Percentiles rank a stretch among this genome's conserved stretches.
These are phyloP conservation scores for Antennarius maculatus DNA, from an alignment of 2,797 vertebrate genomes.

Conservation along the genomic window DNA sequence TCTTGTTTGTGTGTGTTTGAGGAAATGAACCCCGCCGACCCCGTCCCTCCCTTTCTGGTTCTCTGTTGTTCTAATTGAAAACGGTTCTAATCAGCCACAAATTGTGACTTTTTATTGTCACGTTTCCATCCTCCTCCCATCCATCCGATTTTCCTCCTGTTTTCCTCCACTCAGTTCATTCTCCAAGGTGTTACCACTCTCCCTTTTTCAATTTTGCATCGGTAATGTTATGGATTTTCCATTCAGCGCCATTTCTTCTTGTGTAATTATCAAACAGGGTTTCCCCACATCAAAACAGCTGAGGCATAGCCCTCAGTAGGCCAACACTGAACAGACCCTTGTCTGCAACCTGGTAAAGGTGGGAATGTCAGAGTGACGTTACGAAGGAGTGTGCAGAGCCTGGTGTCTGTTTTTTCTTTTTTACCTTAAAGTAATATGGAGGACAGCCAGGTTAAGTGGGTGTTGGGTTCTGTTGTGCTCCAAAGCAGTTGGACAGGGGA, in stretches of 20 bases:
- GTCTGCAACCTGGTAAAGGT: conserved; percentile 37
- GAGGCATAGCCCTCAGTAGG: conserved; percentile 42
- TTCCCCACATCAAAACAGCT: conserved; percentile 76
- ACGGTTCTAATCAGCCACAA: conserved; percentile 81
- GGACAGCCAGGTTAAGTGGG: conserved; percentile 54
- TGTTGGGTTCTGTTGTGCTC: conserved; percentile 58
- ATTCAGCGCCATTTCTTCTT: conserved; percentile 64
- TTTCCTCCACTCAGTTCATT: conserved; percentile 9
- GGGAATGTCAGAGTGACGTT: conserved; percentile 34
- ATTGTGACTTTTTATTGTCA: conserved; percentile 73
- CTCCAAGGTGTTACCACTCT: conserved; percentile 31
- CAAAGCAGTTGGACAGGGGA: conserved; percentile 60
- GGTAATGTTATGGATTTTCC: conserved; percentile 78
- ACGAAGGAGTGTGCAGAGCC: conserved; percentile 14
- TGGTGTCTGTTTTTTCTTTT: conserved; percentile 48
- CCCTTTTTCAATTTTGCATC: conserved; percentile 53
- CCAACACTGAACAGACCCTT: conserved; percentile 22
- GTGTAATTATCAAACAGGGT: conserved; percentile 74
- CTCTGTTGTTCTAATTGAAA: conserved; percentile 76
- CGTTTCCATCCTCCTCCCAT: conserved; percentile 47
- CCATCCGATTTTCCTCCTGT: conserved; percentile 22
- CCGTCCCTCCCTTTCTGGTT: conserved; percentile 65
- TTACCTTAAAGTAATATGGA: conserved; percentile 54
- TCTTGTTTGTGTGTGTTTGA: conserved; percentile 59
- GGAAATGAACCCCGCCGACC: conserved; percentile 74